These are phyloP conservation scores for Tribolium castaneum DNA, from an alignment of 1,140 invertebrate species.

Conservation along the genomic window DNA sequence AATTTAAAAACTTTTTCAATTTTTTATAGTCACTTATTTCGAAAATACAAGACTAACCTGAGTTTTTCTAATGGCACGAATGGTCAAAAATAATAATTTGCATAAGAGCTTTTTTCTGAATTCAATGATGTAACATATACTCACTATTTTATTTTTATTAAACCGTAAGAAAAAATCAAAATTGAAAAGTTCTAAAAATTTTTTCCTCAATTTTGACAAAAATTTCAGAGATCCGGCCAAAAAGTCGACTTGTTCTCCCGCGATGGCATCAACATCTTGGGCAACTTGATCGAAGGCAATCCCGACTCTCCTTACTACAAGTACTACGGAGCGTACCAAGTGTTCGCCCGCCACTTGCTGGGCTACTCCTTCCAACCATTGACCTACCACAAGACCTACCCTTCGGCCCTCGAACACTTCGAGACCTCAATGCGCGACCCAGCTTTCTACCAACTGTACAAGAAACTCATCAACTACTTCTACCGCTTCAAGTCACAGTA, in stretches of 20 bases:
- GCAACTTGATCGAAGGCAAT: constrained; percentile 67
- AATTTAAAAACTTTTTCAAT: too few species aligned
- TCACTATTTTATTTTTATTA: too few species aligned
- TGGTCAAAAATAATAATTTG: too few species aligned
- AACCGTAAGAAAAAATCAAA: too few species aligned
- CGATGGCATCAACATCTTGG: constrained; percentile 64
- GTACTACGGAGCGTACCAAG: constrained; percentile 70
- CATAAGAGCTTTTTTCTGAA: too few species aligned
- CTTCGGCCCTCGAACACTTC: constrained; percentile 64
- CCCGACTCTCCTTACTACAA: constrained; percentile 65
- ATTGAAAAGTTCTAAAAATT: too few species aligned
- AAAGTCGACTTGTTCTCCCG: constrained; percentile 57
- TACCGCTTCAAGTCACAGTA: constrained; percentile 59
- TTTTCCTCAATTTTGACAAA: too few species aligned
- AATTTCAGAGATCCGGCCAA: constrained; percentile 54
- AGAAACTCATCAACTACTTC: constrained; percentile 67
- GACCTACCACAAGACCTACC: constrained; percentile 51
- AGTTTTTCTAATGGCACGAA: too few species aligned
- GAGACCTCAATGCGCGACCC: constrained; percentile 75
- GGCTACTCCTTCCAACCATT: constrained; percentile 58
- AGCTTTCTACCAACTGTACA: constrained; percentile 72
- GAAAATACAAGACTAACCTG: too few species aligned
- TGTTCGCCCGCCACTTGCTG: constrained; percentile 62
- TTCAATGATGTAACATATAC: too few species aligned
- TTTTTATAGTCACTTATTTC: too few species aligned